A percentile compares a stretch with the other conserved stretches of the same genome.
Conservation (phyloP, 1,140 invertebrate species). For the Antheraea mylitta region DNA sequence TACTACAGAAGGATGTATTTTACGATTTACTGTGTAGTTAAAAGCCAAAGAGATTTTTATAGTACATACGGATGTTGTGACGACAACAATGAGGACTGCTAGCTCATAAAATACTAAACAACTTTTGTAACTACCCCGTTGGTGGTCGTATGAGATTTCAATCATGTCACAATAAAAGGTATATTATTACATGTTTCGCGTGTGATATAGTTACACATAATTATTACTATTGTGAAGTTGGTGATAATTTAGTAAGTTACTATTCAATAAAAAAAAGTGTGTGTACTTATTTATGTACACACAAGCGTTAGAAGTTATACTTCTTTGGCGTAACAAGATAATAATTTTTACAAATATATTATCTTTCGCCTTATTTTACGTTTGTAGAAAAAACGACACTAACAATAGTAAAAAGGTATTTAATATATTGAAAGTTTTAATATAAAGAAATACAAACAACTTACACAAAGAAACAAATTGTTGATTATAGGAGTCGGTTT, state of each 20-base stretch:
- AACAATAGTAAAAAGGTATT: no score
- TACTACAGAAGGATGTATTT: conserved; percentile 15
- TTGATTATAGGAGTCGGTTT: no score
- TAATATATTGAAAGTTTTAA: no score
- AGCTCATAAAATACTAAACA: conserved; percentile 47
- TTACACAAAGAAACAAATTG: no score
- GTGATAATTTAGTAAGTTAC: conserved; percentile 2
- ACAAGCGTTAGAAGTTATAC: no score
- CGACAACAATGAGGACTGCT: conserved; percentile 42
- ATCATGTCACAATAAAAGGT: conserved; percentile 31
- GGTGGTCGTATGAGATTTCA: conserved; percentile 35
- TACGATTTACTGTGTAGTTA: conserved; percentile 31
- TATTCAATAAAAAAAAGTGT: no score
- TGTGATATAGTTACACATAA: conserved; percentile 19
- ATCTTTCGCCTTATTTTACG: no score
- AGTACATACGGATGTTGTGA: conserved; percentile 31
- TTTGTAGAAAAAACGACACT: no score
- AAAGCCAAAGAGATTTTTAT: conserved; percentile 40
- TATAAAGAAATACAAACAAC: no score
- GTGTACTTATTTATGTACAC: no score
- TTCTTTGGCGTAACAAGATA: no score
- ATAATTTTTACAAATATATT: no score
- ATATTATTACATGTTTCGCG: conserved; percentile 21
- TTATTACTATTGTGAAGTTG: conserved; percentile 17
- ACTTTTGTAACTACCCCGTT: conserved; percentile 35